Evolutionary conservation across 2,113 vertebrate species (phyloP).

Genomic region (Speoplatyrhinus poulsoni): DNA sequence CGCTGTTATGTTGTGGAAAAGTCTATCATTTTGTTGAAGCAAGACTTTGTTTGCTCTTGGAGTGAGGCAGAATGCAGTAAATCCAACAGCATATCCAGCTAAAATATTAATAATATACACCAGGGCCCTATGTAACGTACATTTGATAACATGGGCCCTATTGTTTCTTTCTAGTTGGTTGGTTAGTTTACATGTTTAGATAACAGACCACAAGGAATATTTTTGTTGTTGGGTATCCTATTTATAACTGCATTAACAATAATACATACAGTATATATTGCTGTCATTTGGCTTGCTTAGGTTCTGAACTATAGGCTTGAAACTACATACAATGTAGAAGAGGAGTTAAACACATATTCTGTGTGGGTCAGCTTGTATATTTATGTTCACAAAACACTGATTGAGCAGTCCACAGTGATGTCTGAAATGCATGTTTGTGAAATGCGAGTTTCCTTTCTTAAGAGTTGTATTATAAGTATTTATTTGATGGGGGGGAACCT

Average conservation of each 20-base stretch:
- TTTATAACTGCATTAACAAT: not conserved
- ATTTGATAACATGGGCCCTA: not conserved
- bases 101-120: not conserved
- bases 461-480: constrained; percentile 28
- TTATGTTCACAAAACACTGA: not conserved
- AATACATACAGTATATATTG: not conserved
- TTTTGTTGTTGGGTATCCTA: not conserved
- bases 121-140: not conserved
- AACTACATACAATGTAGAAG: not conserved
- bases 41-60: constrained; percentile 46
- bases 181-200: not conserved
- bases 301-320: not conserved
- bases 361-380: not conserved
- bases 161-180: not conserved
- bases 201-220: not conserved
- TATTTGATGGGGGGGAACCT: constrained; percentile 45
- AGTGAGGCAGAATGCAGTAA: constrained; percentile 3
- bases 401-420: not conserved
- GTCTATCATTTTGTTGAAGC: constrained; percentile 69
- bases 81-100: not conserved
- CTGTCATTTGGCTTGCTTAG: not conserved
- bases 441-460: not conserved
- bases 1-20: constrained; percentile 57
- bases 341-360: not conserved
- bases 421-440: not conserved